Evolutionary conservation across 2,888 invertebrate species (phyloP).

Genomic region (Nemotelus nigrinus): DNA sequence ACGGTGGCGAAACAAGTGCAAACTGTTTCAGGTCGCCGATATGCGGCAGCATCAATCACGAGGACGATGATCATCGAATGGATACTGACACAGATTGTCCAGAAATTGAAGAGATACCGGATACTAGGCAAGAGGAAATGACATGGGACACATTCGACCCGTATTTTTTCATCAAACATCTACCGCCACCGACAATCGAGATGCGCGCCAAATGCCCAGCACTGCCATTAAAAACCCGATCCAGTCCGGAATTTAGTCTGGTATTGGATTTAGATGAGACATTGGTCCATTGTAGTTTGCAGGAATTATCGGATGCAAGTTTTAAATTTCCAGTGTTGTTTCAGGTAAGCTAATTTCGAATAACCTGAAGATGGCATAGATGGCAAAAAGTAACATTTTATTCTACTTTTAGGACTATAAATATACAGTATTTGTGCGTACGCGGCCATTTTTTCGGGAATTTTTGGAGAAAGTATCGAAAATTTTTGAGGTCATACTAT

Average conservation of each 20-base stretch:
- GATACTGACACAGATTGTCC: conserved; percentile 54
- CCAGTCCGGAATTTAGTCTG: conserved; percentile 92
- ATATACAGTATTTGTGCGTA: conserved; percentile 87
- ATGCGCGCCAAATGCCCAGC: conserved; percentile 76
- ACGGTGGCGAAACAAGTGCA: conserved; percentile 17
- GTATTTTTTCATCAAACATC: conserved; percentile 89
- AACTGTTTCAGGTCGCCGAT: conserved; percentile 20
- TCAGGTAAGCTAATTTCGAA: conserved; percentile 66
- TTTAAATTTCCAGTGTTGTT: conserved; percentile 93
- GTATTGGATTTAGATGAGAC: conserved; percentile 86
- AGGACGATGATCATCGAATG: conserved; percentile 49
- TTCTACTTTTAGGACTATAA: conserved; percentile 78
- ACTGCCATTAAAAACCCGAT: conserved; percentile 88
- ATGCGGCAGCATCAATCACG: background rate
- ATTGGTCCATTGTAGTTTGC: conserved; percentile 92
- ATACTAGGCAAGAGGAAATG: conserved; percentile 54
- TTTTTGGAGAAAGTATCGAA: conserved; percentile 90
- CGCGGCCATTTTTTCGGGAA: conserved; percentile 90
- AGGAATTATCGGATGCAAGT: conserved; percentile 90
- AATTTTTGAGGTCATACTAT: conserved; percentile 90
- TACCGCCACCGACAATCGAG: conserved; percentile 82
- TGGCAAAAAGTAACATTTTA: background rate
- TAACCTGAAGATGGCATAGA: too few relatives aligned
- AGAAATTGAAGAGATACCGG: conserved; percentile 55
- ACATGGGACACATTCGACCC: conserved; percentile 88